Evolutionary conservation across 2,888 invertebrate genomes (phyloP), one percentile per base, ranked within the genome.

Genomic region (Patella caerulea): DNA sequence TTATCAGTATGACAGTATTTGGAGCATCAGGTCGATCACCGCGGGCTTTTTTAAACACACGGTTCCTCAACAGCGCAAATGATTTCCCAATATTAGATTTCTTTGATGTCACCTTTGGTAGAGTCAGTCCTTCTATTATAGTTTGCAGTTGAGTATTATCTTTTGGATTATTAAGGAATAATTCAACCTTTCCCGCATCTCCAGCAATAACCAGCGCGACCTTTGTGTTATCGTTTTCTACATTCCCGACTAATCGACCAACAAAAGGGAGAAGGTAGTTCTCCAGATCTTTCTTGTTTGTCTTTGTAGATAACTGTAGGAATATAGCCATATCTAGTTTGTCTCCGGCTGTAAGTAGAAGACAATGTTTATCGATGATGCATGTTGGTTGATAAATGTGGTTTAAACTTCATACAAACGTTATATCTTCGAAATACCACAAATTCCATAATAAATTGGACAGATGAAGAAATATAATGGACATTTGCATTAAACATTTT

Each of bases 141-240:
- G 11, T 14, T 65, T 65, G 19, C 24, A 24, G 24, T 12, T 19
- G 14, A 12, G 5, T 24, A 12, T 65, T 65, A 12, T 19, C 24
- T 1, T 11, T 65, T 24, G 19, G 24, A 24, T 65, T 65, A 24
- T 11, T 65, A 65, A 65, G 65, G 11, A 24, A 24, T 3, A 24
- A 65, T 19, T 65, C 19, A 65, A 65, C 12, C 11, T 24, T 65
- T 11, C 19, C 65, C 14, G 11, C 14, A 19, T 3, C 65, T 65
- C 24, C 12, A 77, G 83, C 86, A 17, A 85, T 45, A 9, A 83
- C 86, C 3, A 82, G 83, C n/a, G 83, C 85, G 15, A 88, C 86
- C 52, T 85, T 75, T 0, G 86, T 84, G 29, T 81, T 81, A 73
- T 84, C 86, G 19, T 82, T 82, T 65, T 86, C 86, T 34, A 88